Percentiles rank a stretch among this genome's conserved stretches.
phyloP scores from a whole-genome alignment of 2,797 vertebrate species.

The Paedocypris micromegethes region DNA sequence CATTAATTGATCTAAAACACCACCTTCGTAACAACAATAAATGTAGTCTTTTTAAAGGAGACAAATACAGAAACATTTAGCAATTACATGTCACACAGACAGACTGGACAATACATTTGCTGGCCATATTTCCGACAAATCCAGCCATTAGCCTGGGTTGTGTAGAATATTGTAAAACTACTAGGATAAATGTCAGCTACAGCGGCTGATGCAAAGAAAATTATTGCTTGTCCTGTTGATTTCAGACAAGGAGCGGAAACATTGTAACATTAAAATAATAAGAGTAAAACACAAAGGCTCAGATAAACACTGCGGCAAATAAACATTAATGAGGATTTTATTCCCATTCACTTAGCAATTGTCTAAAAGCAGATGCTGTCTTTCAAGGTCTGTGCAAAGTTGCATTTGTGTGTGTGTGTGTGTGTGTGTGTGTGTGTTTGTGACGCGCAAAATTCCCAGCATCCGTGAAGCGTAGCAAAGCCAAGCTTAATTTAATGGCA shows the following conservation, averaged over 20 bases:
- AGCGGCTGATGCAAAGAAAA: background rate
- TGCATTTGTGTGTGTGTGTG: background rate
- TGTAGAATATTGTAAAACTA: background rate
- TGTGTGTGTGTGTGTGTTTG: background rate
- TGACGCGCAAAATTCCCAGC: background rate
- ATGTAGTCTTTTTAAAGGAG: no score
- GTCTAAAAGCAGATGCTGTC: slow-evolving; percentile 21
- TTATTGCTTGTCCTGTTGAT: background rate
- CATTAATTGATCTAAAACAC: no score
- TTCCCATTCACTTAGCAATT: slow-evolving; percentile 18
- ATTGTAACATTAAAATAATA: background rate
- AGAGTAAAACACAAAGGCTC: background rate
- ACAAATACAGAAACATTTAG: no score
- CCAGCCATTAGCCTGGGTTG: background rate
- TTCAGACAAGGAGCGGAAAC: no score
- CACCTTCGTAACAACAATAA: no score
- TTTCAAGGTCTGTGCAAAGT: slow-evolving; percentile 13
- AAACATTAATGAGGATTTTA: slow-evolving; percentile 1
- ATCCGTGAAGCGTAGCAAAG: slow-evolving; percentile 40
- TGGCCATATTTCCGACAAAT: no score
- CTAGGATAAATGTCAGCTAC: slow-evolving; percentile 6
- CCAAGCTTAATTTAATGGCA: slow-evolving; percentile 64
- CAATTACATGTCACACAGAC: no score
- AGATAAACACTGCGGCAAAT: background rate
- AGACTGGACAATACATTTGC: no score